phyloP scores from a whole-genome alignment of 1,140 invertebrate species.

The Andrena cerasifolii region DNA sequence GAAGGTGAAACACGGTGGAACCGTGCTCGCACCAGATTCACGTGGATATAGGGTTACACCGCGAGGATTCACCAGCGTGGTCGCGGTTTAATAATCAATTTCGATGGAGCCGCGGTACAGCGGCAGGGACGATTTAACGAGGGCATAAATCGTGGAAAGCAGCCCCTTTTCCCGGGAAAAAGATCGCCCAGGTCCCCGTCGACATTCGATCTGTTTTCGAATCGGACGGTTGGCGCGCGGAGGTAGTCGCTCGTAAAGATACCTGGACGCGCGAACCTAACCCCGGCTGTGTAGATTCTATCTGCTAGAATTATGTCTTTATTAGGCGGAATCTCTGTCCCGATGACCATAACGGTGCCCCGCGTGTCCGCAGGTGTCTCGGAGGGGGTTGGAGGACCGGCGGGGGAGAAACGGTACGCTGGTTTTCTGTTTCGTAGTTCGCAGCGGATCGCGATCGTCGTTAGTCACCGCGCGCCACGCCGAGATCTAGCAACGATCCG shows the following conservation, averaged over 20 bases:
- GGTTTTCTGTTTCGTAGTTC: background rate
- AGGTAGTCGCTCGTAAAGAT: constrained; percentile 67
- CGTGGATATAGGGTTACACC: constrained; percentile 9
- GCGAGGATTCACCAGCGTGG: background rate
- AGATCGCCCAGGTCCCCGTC: constrained; percentile 20
- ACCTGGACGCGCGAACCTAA: constrained; percentile 45
- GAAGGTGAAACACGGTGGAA: too few relatives aligned
- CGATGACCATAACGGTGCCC: constrained; percentile 72
- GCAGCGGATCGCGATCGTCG: constrained; percentile 21
- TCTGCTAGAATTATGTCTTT: constrained; percentile 80
- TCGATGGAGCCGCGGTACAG: background rate
- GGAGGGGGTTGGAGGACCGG: background rate
- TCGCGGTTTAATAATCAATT: constrained; percentile 40
- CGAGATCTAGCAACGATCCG: background rate
- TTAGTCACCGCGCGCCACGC: constrained; percentile 24
- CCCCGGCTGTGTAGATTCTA: constrained; percentile 65
- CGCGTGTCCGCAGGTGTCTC: constrained; percentile 63
- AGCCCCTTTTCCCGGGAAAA: constrained; percentile 48
- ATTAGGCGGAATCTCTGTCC: constrained; percentile 74
- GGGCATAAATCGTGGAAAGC: constrained; percentile 42
- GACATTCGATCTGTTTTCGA: constrained; percentile 70
- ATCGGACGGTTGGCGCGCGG: constrained; percentile 49
- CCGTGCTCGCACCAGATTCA: too few relatives aligned
- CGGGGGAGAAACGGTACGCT: constrained; percentile 1
- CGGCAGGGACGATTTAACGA: constrained; percentile 52